phyloP scores from a whole-genome alignment of 2,113 vertebrate species.

The Henicopernis longicauda region DNA sequence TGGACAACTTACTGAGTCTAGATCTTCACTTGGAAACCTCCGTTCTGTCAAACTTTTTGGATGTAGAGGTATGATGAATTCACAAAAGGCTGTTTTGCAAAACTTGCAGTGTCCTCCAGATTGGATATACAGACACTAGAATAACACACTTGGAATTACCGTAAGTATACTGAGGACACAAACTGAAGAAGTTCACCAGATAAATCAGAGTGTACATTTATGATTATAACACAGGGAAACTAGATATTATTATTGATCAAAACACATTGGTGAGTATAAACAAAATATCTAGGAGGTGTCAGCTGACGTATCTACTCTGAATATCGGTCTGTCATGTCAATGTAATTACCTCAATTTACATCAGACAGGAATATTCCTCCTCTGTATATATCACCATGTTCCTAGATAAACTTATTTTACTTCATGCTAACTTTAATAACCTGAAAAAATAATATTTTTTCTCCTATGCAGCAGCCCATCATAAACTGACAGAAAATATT shows the following conservation, averaged over 20 bases:
- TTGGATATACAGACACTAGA: not conserved
- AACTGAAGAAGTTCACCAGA: not conserved
- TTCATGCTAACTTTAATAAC: not conserved
- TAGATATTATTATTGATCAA: not conserved
- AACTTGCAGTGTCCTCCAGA: not conserved
- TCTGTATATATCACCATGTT: not conserved
- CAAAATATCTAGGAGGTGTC: not conserved
- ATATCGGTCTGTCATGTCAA: not conserved
- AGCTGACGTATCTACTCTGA: not conserved
- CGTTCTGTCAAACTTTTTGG: not conserved
- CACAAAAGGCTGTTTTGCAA: not conserved
- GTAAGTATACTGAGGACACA: not conserved
- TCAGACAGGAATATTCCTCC: not conserved
- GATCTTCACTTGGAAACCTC: not conserved
- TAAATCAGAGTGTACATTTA: not conserved
- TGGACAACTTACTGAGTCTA: not conserved
- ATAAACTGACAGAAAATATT: not conserved
- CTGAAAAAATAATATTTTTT: not conserved
- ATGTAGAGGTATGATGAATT: not conserved
- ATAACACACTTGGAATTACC: not conserved
- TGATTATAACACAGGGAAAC: not conserved
- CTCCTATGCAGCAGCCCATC: not conserved
- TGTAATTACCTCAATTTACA: not conserved
- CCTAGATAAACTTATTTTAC: not conserved
- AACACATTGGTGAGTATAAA: not conserved